A percentile compares a stretch with the other conserved stretches of the same genome.
Evolutionary conservation across 2,888 invertebrate species (phyloP).

Genomic region (Chesias legatella): DNA sequence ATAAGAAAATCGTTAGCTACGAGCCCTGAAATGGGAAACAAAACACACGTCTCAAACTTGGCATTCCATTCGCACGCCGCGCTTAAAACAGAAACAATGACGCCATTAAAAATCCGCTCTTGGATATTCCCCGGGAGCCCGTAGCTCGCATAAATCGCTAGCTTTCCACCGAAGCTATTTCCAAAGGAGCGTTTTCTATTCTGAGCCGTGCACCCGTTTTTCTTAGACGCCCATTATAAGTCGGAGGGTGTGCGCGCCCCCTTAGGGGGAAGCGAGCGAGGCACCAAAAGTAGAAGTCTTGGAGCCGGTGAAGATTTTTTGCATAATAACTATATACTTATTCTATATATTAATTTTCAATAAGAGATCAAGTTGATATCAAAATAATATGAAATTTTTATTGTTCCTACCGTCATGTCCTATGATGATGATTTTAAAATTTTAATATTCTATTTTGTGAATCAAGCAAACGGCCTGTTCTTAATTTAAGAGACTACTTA

Average conservation of each 20-base stretch:
- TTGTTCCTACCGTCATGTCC: too few relatives aligned
- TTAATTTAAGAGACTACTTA: too few relatives aligned
- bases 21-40: slow-evolving; percentile 42
- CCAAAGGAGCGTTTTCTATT: slow-evolving; percentile 80
- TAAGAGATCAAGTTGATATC: too few relatives aligned
- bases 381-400: too few relatives aligned
- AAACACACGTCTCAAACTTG: slow-evolving; percentile 50
- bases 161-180: slow-evolving; percentile 80
- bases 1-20: slow-evolving; percentile 1
- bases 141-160: slow-evolving; percentile 76
- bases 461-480: too few relatives aligned
- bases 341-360: too few relatives aligned
- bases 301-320: slow-evolving; percentile 4
- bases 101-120: slow-evolving; percentile 78
- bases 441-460: too few relatives aligned
- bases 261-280: slow-evolving; percentile 26
- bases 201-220: slow-evolving; percentile 78
- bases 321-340: too few relatives aligned
- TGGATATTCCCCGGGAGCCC: slow-evolving; percentile 77
- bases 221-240: slow-evolving; percentile 78
- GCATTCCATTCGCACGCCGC: slow-evolving; percentile 76
- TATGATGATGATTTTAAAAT: too few relatives aligned
- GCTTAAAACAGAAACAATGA: slow-evolving; percentile 79
- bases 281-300: slow-evolving; percentile 58
- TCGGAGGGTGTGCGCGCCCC: slow-evolving; percentile 52